phyloP scores from a whole-genome alignment of 2,113 vertebrate genomes.

The Maccullochella peelii region DNA sequence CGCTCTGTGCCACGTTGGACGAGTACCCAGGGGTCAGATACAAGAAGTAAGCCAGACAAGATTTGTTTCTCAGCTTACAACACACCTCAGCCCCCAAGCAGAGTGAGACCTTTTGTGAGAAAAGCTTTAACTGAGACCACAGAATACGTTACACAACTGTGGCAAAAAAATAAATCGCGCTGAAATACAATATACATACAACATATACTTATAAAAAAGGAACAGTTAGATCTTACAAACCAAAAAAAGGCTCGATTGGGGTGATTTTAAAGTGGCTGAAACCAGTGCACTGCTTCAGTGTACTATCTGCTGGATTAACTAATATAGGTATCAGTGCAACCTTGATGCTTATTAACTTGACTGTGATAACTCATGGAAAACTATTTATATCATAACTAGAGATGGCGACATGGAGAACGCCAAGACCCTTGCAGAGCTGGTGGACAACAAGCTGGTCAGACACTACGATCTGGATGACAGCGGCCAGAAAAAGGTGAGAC shows the following conservation, averaged over 20 bases:
- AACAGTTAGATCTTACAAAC: neutral
- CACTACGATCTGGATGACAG: slow-evolving; percentile 91
- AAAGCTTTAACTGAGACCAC: slow-evolving; percentile 6
- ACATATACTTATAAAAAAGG: neutral
- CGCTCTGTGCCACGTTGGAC: slow-evolving; percentile 93
- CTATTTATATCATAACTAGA: slow-evolving; percentile 62
- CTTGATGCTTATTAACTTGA: neutral
- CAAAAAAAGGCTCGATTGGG: neutral
- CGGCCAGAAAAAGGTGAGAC: slow-evolving; percentile 90
- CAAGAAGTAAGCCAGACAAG: slow-evolving; percentile 85
- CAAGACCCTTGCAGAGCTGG: slow-evolving; percentile 89
- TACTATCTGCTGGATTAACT: neutral
- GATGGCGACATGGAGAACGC: slow-evolving; percentile 89
- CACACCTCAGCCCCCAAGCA: slow-evolving; percentile 29
- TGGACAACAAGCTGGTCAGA: slow-evolving; percentile 89
- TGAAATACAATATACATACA: neutral
- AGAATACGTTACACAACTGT: neutral
- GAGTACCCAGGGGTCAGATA: slow-evolving; percentile 96
- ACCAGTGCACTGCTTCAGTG: too few relatives aligned
- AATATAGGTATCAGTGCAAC: neutral
- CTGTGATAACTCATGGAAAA: neutral
- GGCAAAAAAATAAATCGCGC: neutral
- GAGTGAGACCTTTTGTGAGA: neutral
- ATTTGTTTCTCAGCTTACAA: slow-evolving; percentile 37
- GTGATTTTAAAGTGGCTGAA: neutral